A percentile compares a stretch with the other conserved stretches of the same genome.
Evolutionary conservation across 2,888 invertebrate genomes (phyloP).

Genomic region (Glaucopsyche alexis): DNA sequence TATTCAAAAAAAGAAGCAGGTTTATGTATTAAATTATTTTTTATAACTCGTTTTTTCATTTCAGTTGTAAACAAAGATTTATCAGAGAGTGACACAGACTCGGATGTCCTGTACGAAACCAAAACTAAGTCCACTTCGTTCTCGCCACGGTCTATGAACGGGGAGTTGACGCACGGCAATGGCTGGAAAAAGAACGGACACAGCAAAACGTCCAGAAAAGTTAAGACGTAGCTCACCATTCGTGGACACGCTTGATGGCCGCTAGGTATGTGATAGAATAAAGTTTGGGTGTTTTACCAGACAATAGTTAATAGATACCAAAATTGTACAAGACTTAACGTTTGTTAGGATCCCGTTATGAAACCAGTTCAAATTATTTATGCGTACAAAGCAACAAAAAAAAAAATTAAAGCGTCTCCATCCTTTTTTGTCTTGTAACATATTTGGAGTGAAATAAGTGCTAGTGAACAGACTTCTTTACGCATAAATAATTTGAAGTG

Average conservation of each 20-base stretch:
- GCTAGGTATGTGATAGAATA: not conserved
- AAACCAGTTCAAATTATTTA: too few relatives aligned
- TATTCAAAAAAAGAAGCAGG: not conserved
- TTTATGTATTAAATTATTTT: not conserved
- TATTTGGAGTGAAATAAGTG: not conserved
- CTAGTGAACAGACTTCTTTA: not conserved
- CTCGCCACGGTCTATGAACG: conserved; percentile 59
- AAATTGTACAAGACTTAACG: too few relatives aligned
- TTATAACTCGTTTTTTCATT: conserved; percentile 38
- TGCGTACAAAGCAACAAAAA: too few relatives aligned
- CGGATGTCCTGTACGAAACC: conserved; percentile 90
- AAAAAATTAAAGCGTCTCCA: too few relatives aligned
- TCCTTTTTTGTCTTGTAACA: too few relatives aligned
- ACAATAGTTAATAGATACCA: not conserved
- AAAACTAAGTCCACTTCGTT: conserved; percentile 79
- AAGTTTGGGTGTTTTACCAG: not conserved
- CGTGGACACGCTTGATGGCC: conserved; percentile 3
- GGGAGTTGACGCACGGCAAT: conserved; percentile 68
- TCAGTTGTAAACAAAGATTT: conserved; percentile 82
- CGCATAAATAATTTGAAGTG: not conserved
- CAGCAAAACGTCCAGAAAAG: conserved; percentile 62
- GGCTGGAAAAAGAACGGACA: conserved; percentile 80
- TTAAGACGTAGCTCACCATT: conserved; percentile 66
- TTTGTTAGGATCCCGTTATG: too few relatives aligned
- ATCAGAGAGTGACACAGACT: conserved; percentile 91